A percentile compares a stretch with the other conserved stretches of the same genome.
phyloP scores from a whole-genome alignment of 2,113 vertebrate genomes.

The Bos taurus region DNA sequence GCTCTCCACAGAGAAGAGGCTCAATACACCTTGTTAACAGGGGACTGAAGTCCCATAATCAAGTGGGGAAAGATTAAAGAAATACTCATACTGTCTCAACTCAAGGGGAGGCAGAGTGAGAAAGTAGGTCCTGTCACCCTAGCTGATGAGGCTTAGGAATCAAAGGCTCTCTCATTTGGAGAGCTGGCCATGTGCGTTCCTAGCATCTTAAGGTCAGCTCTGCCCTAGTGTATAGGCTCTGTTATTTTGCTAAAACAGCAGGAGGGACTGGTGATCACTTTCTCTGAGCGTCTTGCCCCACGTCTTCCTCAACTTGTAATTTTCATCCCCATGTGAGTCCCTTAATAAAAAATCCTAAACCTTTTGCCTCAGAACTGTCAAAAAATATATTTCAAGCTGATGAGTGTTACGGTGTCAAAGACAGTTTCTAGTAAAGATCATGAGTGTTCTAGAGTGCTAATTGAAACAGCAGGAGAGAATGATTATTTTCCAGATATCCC shows the following conservation, averaged over 20 bases:
- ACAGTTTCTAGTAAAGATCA: slow-evolving; percentile 40
- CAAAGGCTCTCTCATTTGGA: not conserved
- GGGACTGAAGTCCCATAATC: not conserved
- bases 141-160: not conserved
- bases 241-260: not conserved
- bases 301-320: not conserved
- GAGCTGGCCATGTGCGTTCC: not conserved
- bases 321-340: slow-evolving; percentile 20
- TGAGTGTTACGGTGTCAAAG: slow-evolving; percentile 19
- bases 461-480: slow-evolving; percentile 46
- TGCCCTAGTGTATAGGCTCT: not conserved
- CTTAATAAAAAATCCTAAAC: slow-evolving; percentile 29
- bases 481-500: slow-evolving; percentile 7
- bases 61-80: not conserved
- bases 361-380: slow-evolving; percentile 5
- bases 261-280: not conserved
- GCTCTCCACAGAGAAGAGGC: not conserved
- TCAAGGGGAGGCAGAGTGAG: not conserved
- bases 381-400: slow-evolving; percentile 29
- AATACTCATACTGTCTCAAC: not conserved
- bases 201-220: not conserved
- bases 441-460: slow-evolving; percentile 55
- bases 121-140: not conserved
- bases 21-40: not conserved
- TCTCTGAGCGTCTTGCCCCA: not conserved